A percentile compares a stretch with the other conserved stretches of the same genome.
Conservation (phyloP, 2,797 vertebrate genomes). For the Malurus splendens region DNA sequence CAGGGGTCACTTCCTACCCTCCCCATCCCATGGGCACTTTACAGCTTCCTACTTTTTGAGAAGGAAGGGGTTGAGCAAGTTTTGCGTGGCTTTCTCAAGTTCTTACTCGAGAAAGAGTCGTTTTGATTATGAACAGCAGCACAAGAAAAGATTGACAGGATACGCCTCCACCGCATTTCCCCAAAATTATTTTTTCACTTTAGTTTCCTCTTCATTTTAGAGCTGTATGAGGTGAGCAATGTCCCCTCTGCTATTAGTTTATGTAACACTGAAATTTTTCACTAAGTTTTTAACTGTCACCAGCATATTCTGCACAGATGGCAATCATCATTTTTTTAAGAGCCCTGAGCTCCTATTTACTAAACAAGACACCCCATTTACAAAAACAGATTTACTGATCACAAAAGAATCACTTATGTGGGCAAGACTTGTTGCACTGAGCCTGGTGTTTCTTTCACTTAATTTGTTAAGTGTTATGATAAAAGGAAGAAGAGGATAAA, state of each 20-base stretch:
- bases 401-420: not conserved
- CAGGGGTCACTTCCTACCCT: not conserved
- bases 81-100: not conserved
- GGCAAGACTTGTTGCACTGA: not conserved
- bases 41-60: not conserved
- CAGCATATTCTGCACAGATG: not conserved
- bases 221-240: not conserved
- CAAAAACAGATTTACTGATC: not conserved
- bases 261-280: not conserved
- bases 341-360: not conserved
- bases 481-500: too few species aligned
- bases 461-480: not conserved
- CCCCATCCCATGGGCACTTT: not conserved
- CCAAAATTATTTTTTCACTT: not conserved
- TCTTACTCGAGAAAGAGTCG: not conserved
- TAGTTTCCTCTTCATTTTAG: not conserved
- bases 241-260: not conserved
- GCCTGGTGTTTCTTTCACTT: not conserved
- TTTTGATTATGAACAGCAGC: not conserved
- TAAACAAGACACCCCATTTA: not conserved
- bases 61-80: not conserved
- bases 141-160: not conserved
- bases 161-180: accelerated
- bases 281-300: not conserved
- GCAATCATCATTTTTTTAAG: not conserved